Base-by-base conservation (phyloP, 2,113 vertebrate genomes). In the Laticauda colubrina region DNA sequence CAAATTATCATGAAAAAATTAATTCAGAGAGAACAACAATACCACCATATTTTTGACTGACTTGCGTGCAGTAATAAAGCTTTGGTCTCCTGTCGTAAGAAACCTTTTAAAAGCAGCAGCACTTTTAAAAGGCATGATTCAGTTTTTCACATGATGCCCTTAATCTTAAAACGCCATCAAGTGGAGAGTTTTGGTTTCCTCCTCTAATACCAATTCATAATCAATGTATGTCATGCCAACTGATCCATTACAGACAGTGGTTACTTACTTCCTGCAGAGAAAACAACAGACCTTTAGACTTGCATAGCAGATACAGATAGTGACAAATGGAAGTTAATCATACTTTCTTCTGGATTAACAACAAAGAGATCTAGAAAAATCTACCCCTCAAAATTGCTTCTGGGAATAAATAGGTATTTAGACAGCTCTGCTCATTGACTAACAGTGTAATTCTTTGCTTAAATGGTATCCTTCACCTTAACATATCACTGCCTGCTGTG, bases 201-300 rank as follows among this genome's bases (percentile, higher is more conserved):
- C 3, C 57, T 11, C 26, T 5, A 81, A 81, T 39, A 59, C 61
- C 15, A 54, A 29, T 29, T 91, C 48, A 75, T 48, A 64, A 55
- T 64, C 54, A 45, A 34, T 86, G 89, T 55, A 48, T 51, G 64
- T 55, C 56, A 55, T 15, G 53, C 43, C n/a, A 29, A 34, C 64
- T 29, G 39, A 43, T 39, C 88, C 26, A 87, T 10, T 45, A 43
- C 2, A 45, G 93, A 48, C 26, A 64, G 26, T 39, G 1, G 51
- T 87, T 51, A 75, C 75, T 94, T 90, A 39, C 88, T 92, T 39
- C 59, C 86, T 93, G 81, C 88, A 53, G 59, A 29, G 81, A 89
- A 91, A 69, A 48, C 93, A 90, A 90, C 56, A 64, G 34, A 75
- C 81, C 91, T 94, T 87, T 94, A 29, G 34, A 24, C 88, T 89